Evolutionary conservation across 2,113 vertebrate genomes (phyloP).

Genomic region (Chionomys nivalis): DNA sequence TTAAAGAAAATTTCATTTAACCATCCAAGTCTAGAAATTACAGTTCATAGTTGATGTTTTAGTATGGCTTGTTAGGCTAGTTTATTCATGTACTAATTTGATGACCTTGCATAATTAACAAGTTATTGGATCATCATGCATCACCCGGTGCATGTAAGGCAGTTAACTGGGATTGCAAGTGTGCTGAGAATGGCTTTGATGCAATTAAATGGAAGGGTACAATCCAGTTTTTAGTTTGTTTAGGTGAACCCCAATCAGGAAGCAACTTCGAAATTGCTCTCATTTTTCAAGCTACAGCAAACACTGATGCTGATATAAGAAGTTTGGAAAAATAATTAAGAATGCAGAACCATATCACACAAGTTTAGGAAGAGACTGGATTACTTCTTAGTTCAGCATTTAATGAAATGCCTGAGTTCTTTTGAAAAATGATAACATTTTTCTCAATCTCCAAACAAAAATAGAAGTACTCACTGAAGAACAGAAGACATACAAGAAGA

Average conservation of each 20-base stretch:
- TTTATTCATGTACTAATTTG: not conserved
- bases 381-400: not conserved
- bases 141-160: not conserved
- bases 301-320: not conserved
- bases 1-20: conserved; percentile 25
- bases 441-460: not conserved
- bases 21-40: not conserved
- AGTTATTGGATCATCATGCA: not conserved
- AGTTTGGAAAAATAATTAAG: not conserved
- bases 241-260: not conserved
- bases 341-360: not conserved
- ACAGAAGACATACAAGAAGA: not conserved
- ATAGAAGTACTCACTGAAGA: not conserved
- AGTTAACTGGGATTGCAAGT: not conserved
- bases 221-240: not conserved
- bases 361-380: not conserved
- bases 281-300: not conserved
- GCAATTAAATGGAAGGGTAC: not conserved
- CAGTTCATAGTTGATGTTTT: not conserved
- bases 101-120: not conserved
- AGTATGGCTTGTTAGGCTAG: not conserved
- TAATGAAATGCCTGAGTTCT: not conserved
- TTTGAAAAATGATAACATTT: not conserved
- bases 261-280: conserved; percentile 9
- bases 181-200: not conserved